Evolutionary conservation across 2,113 vertebrate genomes (phyloP).

Genomic region (Azemiops feae): DNA sequence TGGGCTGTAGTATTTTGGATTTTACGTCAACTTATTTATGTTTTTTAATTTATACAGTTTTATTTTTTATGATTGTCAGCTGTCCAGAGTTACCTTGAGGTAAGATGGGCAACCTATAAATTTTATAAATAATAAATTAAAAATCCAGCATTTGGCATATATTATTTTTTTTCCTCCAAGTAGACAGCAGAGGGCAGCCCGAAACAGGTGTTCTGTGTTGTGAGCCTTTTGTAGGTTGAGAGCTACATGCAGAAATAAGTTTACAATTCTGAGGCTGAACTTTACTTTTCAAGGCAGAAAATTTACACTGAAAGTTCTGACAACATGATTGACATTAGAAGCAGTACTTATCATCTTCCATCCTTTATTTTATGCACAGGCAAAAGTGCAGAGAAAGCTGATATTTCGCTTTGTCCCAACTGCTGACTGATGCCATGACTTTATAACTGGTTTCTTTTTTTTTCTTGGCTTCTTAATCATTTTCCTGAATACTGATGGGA

Average conservation of each 20-base stretch:
- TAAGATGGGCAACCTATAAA: background rate
- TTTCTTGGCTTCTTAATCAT: background rate
- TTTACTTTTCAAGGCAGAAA: background rate
- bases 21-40: background rate
- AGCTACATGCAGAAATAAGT: background rate
- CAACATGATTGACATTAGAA: background rate
- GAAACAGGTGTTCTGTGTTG: slow-evolving; percentile 22
- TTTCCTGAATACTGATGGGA: background rate
- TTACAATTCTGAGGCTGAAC: background rate
- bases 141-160: background rate
- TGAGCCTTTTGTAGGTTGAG: too few relatives aligned
- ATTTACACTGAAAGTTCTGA: background rate
- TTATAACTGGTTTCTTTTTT: background rate
- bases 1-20: background rate
- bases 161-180: background rate
- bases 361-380: background rate
- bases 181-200: slow-evolving; percentile 69
- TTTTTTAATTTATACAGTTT: background rate
- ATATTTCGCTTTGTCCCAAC: background rate
- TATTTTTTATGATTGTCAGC: background rate
- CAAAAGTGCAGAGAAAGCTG: background rate
- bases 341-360: background rate
- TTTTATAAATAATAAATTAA: background rate
- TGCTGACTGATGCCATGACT: background rate
- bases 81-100: background rate